Percentiles rank a stretch among this genome's conserved stretches.
These are phyloP conservation scores for Pelochelys cantorii DNA, from an alignment of 2,797 vertebrate species.

Conservation along the genomic window DNA sequence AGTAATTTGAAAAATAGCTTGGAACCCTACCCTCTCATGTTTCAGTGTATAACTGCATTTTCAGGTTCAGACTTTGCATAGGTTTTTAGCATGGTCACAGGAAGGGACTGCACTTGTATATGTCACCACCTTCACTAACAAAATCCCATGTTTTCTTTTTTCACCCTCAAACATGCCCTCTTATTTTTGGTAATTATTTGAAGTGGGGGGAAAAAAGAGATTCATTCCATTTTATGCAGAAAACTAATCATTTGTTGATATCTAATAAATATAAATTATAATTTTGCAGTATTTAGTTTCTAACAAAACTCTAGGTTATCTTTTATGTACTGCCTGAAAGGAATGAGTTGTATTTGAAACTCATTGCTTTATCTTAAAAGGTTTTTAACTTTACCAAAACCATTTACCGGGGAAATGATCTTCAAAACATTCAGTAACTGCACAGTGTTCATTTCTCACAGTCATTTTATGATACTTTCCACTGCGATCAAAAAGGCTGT, in stretches of 20 bases:
- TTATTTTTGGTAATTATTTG: background rate
- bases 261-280: background rate
- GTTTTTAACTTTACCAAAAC: conserved; percentile 29
- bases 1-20: background rate
- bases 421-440: conserved; percentile 49
- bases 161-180: background rate
- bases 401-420: conserved; percentile 64
- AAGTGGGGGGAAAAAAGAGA: background rate
- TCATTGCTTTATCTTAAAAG: conserved; percentile 37
- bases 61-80: background rate
- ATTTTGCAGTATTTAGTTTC: background rate
- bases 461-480: conserved; percentile 20
- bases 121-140: background rate
- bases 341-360: conserved; percentile 44
- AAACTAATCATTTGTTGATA: conserved; percentile 38
- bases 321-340: conserved; percentile 36
- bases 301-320: conserved; percentile 33
- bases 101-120: background rate
- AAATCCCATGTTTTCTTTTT: background rate
- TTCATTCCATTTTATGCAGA: background rate
- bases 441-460: conserved; percentile 38
- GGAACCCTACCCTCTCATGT: background rate
- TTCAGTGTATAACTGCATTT: background rate
- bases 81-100: background rate
- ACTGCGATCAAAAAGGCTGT: background rate